phyloP scores from a whole-genome alignment of 2,888 invertebrate genomes.

The Patella depressa region DNA sequence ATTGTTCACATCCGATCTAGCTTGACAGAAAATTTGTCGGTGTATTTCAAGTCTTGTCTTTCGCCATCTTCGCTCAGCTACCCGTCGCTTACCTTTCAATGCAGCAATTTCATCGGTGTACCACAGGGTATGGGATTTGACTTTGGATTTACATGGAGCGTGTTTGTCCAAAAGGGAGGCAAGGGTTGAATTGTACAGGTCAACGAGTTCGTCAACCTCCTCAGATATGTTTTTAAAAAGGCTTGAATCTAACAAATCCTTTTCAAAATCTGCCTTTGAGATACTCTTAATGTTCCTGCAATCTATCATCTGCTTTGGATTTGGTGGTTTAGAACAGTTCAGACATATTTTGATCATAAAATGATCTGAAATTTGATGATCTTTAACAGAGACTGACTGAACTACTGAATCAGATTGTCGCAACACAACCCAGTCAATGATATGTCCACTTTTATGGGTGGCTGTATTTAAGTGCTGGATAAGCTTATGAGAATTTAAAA shows the following conservation, averaged over 20 bases:
- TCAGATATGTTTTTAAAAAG: background rate
- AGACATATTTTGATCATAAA: too few relatives aligned
- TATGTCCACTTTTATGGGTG: conserved; percentile 3
- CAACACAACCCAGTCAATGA: background rate
- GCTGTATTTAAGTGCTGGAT: background rate
- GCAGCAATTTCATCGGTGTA: background rate
- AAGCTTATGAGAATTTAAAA: too few relatives aligned
- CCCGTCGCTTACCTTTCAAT: background rate
- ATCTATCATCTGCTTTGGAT: too few relatives aligned
- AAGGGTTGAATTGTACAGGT: background rate
- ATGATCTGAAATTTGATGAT: too few relatives aligned
- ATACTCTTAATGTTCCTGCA: too few relatives aligned
- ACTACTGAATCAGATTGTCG: background rate
- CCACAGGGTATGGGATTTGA: background rate
- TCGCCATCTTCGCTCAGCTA: background rate
- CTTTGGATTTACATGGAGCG: background rate
- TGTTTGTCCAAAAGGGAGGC: too few relatives aligned
- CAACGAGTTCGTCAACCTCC: background rate
- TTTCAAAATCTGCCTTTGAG: too few relatives aligned
- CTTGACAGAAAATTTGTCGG: background rate
- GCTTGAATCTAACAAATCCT: too few relatives aligned
- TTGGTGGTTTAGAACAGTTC: too few relatives aligned
- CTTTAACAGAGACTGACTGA: background rate
- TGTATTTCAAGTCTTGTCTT: background rate
- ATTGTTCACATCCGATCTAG: background rate